Evolutionary conservation across 2,113 vertebrate species (phyloP), one percentile per base, ranked within the genome.

Genomic region (Perca schrenkii): DNA sequence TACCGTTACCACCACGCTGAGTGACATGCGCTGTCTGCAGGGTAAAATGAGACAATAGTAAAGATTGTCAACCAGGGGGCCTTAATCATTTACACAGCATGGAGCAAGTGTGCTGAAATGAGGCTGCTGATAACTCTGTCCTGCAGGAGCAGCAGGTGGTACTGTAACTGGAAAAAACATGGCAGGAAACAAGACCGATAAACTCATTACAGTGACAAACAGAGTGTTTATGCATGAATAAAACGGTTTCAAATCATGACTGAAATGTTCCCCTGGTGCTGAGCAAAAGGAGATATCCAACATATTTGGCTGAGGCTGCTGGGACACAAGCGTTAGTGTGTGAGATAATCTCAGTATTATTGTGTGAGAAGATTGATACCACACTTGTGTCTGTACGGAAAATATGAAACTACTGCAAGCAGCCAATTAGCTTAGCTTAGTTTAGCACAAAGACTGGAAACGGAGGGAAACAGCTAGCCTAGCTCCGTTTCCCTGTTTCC

Each of bases 81-180:
- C 72, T 81, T 76, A 91, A 93, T 93, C 89, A 90, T 86, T 90
- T 87, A 85, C 93, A 68, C 93, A 94, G 92, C 90, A 84, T 88
- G 93, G 81, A 72, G 76, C 80, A 25, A 47, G 86, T 53, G 83
- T 74, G 80, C 73, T 83, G 88, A 77, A 91, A 92, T 86, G 85
- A 88, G 86, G 74, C 86, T 50, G 83, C 77, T 88, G 91, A 89
- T 89, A 69, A 80, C 56, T 56, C 72, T 74, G 89, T 90, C 88
- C 83, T 86, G 86, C 72, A 83, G 71, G 21, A 89, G 88, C 85
- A 86, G 91, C 88, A 88, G 88, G 88, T 89, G 93, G 87, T 84
- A 82, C 85, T 89, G 91, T 90, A 83, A 90, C 79, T 79, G 80
- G 60, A 70, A 61, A 61, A 28, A 64, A 19, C 22, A 74, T 65